phyloP scores from a whole-genome alignment of 2,113 vertebrate genomes.

The Cottus gobio region DNA sequence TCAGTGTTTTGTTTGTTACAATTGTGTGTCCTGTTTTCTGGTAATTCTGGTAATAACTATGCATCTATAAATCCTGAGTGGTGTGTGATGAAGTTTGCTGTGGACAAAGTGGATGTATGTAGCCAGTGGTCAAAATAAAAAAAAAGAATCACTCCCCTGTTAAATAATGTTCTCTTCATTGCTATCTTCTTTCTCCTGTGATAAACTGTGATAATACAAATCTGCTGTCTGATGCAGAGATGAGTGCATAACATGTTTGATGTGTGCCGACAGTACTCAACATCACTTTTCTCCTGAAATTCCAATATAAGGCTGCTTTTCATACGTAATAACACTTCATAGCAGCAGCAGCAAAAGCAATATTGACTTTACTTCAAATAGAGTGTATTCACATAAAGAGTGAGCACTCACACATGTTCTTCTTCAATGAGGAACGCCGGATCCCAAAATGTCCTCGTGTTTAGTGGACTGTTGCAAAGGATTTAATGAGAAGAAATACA shows the following conservation, averaged over 20 bases:
- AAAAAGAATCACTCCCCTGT: background rate
- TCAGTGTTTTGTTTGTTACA: background rate
- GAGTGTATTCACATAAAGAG: background rate
- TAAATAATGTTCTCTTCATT: background rate
- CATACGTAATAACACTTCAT: background rate
- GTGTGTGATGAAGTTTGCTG: background rate
- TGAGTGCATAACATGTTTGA: background rate
- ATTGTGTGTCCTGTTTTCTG: background rate
- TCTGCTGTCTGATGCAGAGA: background rate
- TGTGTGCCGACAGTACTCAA: background rate
- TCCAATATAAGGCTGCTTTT: background rate
- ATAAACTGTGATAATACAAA: background rate
- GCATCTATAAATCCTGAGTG: background rate
- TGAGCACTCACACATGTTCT: background rate
- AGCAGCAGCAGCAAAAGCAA: background rate
- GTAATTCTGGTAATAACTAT: background rate
- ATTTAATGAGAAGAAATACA: background rate
- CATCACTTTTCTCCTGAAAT: background rate
- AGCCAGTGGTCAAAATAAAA: background rate
- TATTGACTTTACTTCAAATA: background rate
- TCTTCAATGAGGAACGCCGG: background rate
- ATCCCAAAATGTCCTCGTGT: background rate
- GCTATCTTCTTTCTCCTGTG: background rate
- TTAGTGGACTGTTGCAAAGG: background rate
- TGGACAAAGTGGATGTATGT: background rate